A percentile compares a stretch with the other conserved stretches of the same genome.
phyloP scores from a whole-genome alignment of 2,888 invertebrate species.

The Melanophora roralis region DNA sequence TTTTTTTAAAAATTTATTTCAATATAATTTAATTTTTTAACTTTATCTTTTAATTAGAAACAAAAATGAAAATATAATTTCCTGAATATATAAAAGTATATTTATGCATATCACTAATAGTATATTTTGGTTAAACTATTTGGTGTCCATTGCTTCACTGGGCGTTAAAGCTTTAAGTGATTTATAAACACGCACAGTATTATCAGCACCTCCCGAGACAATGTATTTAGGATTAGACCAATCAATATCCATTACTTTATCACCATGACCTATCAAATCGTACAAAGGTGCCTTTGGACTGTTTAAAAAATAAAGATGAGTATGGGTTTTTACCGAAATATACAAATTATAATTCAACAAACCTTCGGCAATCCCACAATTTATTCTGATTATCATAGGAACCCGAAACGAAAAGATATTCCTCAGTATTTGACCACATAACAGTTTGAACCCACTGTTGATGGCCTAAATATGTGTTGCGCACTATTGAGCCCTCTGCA shows the following conservation, averaged over 20 bases:
- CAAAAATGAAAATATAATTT: too few species aligned
- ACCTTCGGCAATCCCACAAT: conserved; percentile 97
- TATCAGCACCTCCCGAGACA: conserved; percentile 95
- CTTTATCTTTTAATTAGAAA: conserved; percentile 14
- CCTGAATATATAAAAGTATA: neutral
- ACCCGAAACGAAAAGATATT: conserved; percentile 93
- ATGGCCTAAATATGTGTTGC: conserved; percentile 90
- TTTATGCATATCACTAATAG: neutral
- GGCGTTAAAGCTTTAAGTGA: conserved; percentile 74
- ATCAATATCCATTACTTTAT: conserved; percentile 94
- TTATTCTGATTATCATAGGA: conserved; percentile 94
- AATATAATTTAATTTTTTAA: too few species aligned
- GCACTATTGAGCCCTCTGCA: conserved; percentile 90
- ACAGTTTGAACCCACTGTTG: conserved; percentile 94
- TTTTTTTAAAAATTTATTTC: neutral
- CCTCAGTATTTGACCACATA: conserved; percentile 89
- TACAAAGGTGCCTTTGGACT: conserved; percentile 94
- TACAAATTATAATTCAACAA: conserved; percentile 51
- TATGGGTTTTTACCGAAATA: neutral
- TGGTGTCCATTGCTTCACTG: conserved; percentile 42
- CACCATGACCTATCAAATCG: conserved; percentile 94
- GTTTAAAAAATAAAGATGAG: conserved; percentile 70
- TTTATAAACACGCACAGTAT: conserved; percentile 92
- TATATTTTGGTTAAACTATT: conserved; percentile 3
- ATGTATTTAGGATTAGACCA: conserved; percentile 93